Conservation (phyloP, 1,140 invertebrate genomes). For the Cydia amplana region DNA sequence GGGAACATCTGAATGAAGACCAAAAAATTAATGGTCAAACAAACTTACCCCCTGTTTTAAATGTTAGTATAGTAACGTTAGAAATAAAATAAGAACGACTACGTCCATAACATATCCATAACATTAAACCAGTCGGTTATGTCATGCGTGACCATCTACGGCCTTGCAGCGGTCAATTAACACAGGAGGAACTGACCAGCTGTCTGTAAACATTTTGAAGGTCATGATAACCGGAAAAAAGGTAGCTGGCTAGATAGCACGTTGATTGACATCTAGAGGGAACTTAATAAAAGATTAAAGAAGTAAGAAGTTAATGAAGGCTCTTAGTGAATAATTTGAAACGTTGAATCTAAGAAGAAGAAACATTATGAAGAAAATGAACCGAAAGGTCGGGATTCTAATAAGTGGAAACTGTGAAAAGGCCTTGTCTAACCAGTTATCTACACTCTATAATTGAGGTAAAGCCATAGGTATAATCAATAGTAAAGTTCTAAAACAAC, state of each 20-base stretch:
- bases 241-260: neutral
- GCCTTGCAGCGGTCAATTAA: slow-evolving; percentile 2
- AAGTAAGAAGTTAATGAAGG: no score
- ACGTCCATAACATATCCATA: neutral
- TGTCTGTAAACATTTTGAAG: neutral
- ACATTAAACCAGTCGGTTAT: neutral
- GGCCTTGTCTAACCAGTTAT: neutral
- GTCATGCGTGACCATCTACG: slow-evolving; percentile 3
- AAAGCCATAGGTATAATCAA: neutral
- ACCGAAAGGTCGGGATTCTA: neutral
- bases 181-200: neutral
- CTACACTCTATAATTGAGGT: neutral
- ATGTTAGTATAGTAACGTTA: neutral
- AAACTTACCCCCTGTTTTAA: no score
- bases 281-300: no score
- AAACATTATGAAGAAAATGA: neutral
- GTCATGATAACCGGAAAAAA: neutral
- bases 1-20: no score
- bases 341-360: no score
- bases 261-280: neutral
- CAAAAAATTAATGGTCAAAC: no score
- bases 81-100: neutral
- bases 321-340: no score
- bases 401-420: no score
- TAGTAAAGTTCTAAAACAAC: neutral